Percentiles rank a stretch among this genome's conserved stretches.
These are phyloP conservation scores for Macaria notata DNA, from an alignment of 2,888 invertebrate genomes.

Conservation along the genomic window DNA sequence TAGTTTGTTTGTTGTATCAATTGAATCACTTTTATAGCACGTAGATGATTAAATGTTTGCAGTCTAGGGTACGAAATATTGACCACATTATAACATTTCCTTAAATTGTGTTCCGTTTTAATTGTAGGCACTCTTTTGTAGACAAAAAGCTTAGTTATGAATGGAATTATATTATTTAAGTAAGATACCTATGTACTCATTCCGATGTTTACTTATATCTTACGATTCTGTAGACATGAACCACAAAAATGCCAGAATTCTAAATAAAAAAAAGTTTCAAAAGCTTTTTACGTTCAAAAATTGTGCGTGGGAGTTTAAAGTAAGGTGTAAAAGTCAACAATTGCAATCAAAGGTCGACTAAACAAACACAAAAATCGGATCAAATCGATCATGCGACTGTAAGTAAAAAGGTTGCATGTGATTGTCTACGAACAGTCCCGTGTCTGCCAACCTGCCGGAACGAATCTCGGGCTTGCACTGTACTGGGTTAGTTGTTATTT, in stretches of 20 bases:
- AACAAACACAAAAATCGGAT: constrained; percentile 70
- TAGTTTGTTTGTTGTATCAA: constrained; percentile 40
- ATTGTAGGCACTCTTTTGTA: too few species aligned
- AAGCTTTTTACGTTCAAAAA: constrained; percentile 7
- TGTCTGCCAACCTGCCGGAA: constrained; percentile 56
- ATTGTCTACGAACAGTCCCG: constrained; percentile 39
- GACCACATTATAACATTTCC: too few species aligned
- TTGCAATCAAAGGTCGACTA: constrained; percentile 48
- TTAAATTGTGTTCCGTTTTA: too few species aligned
- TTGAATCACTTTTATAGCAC: constrained; percentile 29
- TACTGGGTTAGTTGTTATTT: too few species aligned
- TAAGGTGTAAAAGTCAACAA: constrained; percentile 51
- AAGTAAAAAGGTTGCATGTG: constrained; percentile 46
- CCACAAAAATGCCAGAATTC: too few species aligned
- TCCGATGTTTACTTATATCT: too few species aligned
- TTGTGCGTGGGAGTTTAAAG: constrained; percentile 60
- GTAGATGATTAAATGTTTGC: too few species aligned
- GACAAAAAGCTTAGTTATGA: too few species aligned
- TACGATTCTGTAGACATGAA: too few species aligned
- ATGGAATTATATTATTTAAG: too few species aligned
- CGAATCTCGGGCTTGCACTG: constrained; percentile 43
- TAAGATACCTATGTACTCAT: too few species aligned
- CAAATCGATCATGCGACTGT: constrained; percentile 68
- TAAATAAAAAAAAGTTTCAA: background rate
- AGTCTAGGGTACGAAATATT: too few species aligned